phyloP scores from a whole-genome alignment of 2,888 invertebrate species.

The Heliconius cydno region DNA sequence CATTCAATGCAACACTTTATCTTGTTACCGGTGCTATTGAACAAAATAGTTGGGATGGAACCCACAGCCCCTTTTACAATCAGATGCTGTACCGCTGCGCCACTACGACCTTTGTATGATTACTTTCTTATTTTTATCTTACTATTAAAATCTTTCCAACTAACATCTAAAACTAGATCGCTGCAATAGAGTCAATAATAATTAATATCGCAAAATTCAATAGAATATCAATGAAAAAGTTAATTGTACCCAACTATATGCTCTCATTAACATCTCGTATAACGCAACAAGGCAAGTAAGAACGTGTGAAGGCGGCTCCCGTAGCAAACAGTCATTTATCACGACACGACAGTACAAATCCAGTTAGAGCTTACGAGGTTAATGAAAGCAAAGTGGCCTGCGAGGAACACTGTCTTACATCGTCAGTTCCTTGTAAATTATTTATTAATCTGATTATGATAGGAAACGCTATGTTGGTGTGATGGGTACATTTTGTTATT shows the following conservation, averaged over 20 bases:
- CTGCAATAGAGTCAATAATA: no score
- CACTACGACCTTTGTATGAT: no score
- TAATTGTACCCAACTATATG: conserved; percentile 23
- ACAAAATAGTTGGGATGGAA: background rate
- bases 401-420: background rate
- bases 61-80: no score
- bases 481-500: background rate
- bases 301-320: background rate
- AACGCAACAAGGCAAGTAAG: background rate
- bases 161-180: background rate
- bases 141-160: no score
- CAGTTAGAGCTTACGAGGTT: conserved; percentile 30
- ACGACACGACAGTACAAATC: conserved; percentile 1
- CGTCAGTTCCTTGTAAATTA: conserved; percentile 11
- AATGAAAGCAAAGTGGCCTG: conserved; percentile 32
- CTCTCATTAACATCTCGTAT: conserved; percentile 33
- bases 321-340: conserved; percentile 17
- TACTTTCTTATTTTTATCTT: background rate
- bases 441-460: conserved; percentile 4
- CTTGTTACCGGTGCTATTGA: background rate
- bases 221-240: background rate
- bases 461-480: background rate
- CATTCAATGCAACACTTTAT: background rate
- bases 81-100: no score
- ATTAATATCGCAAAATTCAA: background rate